Evolutionary conservation across 2,113 vertebrate species (phyloP).

Genomic region (Tenebrosternarchus preto): DNA sequence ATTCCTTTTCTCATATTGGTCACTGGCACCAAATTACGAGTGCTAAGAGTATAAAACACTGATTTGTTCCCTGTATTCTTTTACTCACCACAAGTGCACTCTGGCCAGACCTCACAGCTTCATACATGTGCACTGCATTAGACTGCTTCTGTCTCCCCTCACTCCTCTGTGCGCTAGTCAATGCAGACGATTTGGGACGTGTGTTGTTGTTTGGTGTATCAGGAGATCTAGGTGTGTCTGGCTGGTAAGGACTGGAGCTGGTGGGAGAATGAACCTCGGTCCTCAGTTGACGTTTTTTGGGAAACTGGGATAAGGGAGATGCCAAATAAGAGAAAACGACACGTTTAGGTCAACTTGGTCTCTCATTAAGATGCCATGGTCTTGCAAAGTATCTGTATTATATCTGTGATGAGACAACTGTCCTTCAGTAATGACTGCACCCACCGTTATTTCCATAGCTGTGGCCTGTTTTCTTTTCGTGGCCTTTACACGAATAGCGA

Average conservation of each 20-base stretch:
- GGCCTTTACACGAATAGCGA: conserved; percentile 61
- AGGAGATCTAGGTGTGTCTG: not conserved
- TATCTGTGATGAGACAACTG: too few relatives aligned
- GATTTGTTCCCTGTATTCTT: not conserved
- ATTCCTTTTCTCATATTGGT: too few relatives aligned
- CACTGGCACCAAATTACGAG: too few relatives aligned
- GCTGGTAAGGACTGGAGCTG: conserved; percentile 48
- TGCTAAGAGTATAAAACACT: too few relatives aligned
- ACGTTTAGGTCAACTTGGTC: not conserved
- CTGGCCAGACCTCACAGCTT: conserved; percentile 77
- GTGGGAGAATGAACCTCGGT: conserved; percentile 33
- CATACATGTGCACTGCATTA: conserved; percentile 72
- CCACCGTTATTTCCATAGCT: conserved; percentile 33
- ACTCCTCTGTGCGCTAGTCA: not conserved
- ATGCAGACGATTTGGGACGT: not conserved
- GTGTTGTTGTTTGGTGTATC: conserved; percentile 23
- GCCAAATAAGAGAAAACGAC: not conserved
- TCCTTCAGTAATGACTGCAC: not conserved
- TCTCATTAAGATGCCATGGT: too few relatives aligned
- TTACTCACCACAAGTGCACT: conserved; percentile 80
- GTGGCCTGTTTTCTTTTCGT: conserved; percentile 60
- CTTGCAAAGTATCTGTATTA: too few relatives aligned
- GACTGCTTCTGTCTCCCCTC: conserved; percentile 20
- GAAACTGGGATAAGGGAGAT: conserved; percentile 57
- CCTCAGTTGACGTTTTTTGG: conserved; percentile 59